A percentile compares a stretch with the other conserved stretches of the same genome.
Evolutionary conservation across 2,113 vertebrate species (phyloP).

Genomic region (Sciurus niger): DNA sequence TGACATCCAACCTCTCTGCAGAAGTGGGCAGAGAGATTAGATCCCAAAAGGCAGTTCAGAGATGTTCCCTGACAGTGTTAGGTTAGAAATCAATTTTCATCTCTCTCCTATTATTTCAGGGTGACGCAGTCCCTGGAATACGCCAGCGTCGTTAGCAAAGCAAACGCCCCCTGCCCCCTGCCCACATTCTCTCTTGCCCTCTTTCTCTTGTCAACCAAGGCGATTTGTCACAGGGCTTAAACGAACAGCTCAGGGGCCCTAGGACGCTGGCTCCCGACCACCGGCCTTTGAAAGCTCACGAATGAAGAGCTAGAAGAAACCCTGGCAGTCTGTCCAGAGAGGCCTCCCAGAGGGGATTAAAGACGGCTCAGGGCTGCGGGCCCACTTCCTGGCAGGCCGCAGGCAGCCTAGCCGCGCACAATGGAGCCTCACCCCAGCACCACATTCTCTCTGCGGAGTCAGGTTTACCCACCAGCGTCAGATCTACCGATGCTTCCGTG

Average conservation of each 20-base stretch:
- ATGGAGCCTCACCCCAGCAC: not conserved
- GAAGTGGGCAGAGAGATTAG: slow-evolving; percentile 60
- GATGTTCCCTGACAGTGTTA: slow-evolving; percentile 78
- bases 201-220: not conserved
- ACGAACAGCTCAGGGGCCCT: not conserved
- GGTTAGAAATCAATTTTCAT: slow-evolving; percentile 86
- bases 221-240: not conserved
- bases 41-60: slow-evolving; percentile 72
- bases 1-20: slow-evolving; percentile 63
- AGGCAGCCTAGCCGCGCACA: not conserved
- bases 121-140: slow-evolving; percentile 70
- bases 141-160: slow-evolving; percentile 82
- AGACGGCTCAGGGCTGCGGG: not conserved
- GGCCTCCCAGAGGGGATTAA: not conserved
- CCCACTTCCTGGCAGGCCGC: not conserved
- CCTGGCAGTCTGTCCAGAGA: not conserved
- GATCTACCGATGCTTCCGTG: not conserved
- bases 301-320: not conserved
- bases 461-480: not conserved
- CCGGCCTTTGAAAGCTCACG: not conserved
- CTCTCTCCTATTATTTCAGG: slow-evolving; percentile 80
- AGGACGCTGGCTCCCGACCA: not conserved
- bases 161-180: not conserved
- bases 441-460: not conserved
- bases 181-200: not conserved